These are phyloP conservation scores for Synanthedon myopaeformis DNA, from an alignment of 2,888 invertebrate species.

Conservation along the genomic window DNA sequence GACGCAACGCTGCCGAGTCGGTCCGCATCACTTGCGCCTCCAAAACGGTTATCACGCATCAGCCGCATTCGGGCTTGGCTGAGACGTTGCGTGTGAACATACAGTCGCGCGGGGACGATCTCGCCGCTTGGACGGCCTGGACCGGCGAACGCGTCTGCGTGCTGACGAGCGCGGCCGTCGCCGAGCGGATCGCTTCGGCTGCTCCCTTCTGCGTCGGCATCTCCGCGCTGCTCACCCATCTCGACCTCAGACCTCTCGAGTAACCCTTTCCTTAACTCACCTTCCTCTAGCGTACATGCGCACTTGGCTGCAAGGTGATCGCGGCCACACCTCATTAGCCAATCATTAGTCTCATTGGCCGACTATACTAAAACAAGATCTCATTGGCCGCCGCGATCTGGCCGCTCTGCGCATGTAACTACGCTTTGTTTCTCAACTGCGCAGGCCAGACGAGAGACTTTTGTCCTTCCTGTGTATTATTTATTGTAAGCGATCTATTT, in stretches of 20 bases:
- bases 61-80: constrained; percentile 76
- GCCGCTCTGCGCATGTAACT: no score
- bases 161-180: constrained; percentile 40
- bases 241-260: constrained; percentile 75
- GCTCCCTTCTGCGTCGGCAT: constrained; percentile 78
- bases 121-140: constrained; percentile 58
- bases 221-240: constrained; percentile 74
- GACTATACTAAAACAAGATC: no score
- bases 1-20: constrained; percentile 70
- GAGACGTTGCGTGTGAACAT: constrained; percentile 66
- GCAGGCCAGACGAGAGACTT: no score
- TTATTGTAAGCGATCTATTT: no score
- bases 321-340: no score
- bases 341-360: no score
- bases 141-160: constrained; percentile 44
- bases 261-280: no score
- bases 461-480: no score
- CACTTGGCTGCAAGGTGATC: no score
- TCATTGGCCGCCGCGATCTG: no score
- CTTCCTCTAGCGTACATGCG: no score
- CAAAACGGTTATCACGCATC: constrained; percentile 77
- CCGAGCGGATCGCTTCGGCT: constrained; percentile 32
- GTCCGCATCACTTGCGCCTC: constrained; percentile 61
- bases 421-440: no score
- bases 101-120: constrained; percentile 47